A percentile compares a stretch with the other conserved stretches of the same genome.
These are phyloP conservation scores for Thymallus thymallus DNA, from an alignment of 2,113 vertebrate species.

Conservation along the genomic window DNA sequence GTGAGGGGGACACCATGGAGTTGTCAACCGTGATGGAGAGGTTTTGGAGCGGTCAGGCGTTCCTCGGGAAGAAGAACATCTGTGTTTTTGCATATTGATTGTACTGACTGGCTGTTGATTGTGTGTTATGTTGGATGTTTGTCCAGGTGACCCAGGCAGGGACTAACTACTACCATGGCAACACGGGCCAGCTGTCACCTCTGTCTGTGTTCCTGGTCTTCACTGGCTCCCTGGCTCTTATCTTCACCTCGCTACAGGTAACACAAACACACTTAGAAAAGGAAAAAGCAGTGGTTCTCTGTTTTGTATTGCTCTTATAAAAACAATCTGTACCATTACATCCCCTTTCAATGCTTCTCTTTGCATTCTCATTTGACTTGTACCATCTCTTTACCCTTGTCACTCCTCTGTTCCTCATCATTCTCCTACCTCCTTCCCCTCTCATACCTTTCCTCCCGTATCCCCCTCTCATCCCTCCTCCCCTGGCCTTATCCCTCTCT, in stretches of 20 bases:
- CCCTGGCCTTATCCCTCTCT: not conserved
- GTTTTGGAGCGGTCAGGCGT: too few species aligned
- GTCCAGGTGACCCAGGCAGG: conserved; percentile 74
- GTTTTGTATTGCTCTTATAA: not conserved
- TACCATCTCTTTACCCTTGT: not conserved
- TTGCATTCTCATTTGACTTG: not conserved
- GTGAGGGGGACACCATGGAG: too few species aligned
- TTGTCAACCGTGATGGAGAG: too few species aligned
- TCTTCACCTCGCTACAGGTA: conserved; percentile 79
- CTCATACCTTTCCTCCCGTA: too few species aligned
- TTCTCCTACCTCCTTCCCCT: not conserved
- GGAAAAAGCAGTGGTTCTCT: not conserved
- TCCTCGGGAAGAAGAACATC: too few species aligned
- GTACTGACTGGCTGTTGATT: not conserved
- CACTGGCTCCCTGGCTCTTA: conserved; percentile 71
- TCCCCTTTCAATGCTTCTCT: not conserved
- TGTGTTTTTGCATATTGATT: not conserved
- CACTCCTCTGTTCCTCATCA: not conserved
- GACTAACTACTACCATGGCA: conserved; percentile 71
- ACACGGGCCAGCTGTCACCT: conserved; percentile 81
- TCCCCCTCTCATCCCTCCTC: not conserved
- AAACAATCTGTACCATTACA: not conserved
- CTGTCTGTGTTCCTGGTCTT: conserved; percentile 73
- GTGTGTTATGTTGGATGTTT: conserved; percentile 2
- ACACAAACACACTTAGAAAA: not conserved